These are phyloP conservation scores for Agapetus fuscipes DNA, from an alignment of 2,888 invertebrate species.

Conservation along the genomic window DNA sequence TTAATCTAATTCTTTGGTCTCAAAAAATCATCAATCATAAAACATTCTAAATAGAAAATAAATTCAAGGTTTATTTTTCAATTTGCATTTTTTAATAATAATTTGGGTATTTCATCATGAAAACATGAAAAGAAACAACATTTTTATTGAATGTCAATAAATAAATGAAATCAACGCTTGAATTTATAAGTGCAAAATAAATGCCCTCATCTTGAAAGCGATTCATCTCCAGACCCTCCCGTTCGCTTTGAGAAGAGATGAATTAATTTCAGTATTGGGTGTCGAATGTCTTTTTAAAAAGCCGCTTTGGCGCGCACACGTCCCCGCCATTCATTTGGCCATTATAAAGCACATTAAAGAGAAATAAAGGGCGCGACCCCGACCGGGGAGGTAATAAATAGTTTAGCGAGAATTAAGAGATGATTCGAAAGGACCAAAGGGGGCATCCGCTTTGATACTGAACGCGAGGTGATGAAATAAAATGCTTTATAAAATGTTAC, in stretches of 20 bases:
- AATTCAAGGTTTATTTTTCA: neutral
- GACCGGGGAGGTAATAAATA: conserved; percentile 4
- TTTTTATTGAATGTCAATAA: neutral
- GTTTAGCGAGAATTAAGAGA: conserved; percentile 6
- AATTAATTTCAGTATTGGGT: no score
- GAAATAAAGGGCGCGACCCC: neutral
- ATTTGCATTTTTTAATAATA: neutral
- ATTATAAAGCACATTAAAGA: neutral
- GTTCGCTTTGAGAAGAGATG: no score
- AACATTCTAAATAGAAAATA: no score
- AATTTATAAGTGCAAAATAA: no score
- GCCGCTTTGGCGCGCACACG: conserved; percentile 1
- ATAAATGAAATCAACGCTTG: neutral
- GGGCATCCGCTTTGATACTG: no score
- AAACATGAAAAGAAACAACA: neutral
- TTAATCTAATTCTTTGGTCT: no score
- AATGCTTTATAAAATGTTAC: no score
- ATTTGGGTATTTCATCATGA: neutral
- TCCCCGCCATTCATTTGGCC: neutral
- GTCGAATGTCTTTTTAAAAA: neutral
- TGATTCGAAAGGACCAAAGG: conserved; percentile 7
- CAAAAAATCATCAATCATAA: no score
- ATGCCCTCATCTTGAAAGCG: no score
- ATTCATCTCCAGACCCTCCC: no score
- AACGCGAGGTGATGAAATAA: no score